These are phyloP conservation scores for Furnarius figulus DNA, from an alignment of 2,113 vertebrate species.

Conservation along the genomic window DNA sequence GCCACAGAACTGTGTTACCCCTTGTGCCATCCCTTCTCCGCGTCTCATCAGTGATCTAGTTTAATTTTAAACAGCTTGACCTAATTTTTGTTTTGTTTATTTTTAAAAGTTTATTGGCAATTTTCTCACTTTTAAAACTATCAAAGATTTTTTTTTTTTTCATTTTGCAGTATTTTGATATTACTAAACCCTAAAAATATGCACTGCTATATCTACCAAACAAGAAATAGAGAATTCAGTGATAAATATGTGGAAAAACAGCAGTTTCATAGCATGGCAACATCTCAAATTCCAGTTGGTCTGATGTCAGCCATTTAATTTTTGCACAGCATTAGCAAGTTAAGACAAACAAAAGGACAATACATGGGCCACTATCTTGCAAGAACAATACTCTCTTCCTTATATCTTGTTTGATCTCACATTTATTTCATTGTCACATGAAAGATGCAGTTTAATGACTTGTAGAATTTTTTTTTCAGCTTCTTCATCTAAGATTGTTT, in stretches of 20 bases:
- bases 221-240: neutral
- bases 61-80: neutral
- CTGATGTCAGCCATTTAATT: neutral
- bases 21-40: neutral
- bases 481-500: conserved; percentile 36
- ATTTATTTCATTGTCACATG: conserved; percentile 17
- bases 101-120: neutral
- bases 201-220: neutral
- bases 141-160: neutral
- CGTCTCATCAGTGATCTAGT: neutral
- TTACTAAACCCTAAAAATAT: neutral
- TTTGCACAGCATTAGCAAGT: neutral
- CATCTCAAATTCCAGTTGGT: neutral
- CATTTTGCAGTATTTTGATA: neutral
- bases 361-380: neutral
- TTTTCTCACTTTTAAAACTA: conserved; percentile 10
- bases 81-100: neutral
- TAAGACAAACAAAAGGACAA: neutral
- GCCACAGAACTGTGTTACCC: neutral
- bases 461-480: conserved; percentile 25
- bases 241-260: neutral
- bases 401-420: neutral
- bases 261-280: neutral
- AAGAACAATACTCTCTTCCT: neutral
- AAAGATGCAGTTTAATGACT: conserved; percentile 13